Conservation (phyloP, 92 coral and sea anemone genomes). For the Meandrina meandrites region DNA sequence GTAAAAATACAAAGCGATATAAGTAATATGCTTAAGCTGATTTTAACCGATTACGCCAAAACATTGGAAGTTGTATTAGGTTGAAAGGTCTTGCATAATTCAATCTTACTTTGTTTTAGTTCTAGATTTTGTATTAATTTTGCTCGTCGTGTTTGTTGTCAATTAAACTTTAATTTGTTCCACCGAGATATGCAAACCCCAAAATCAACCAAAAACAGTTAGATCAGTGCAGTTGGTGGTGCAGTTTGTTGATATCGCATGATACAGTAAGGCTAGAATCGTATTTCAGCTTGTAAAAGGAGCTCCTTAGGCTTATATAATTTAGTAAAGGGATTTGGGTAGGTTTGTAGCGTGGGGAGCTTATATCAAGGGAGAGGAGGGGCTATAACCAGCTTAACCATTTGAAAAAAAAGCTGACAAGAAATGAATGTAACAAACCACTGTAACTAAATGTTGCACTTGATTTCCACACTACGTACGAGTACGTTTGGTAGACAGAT, state of each 20-base stretch:
- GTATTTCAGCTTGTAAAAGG: not conserved
- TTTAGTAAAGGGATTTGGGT: not conserved
- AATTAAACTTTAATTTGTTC: not conserved
- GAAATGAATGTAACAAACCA: not conserved
- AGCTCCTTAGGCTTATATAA: not conserved
- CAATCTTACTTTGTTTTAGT: not conserved
- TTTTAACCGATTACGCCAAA: not conserved
- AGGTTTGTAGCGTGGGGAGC: not conserved
- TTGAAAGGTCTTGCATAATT: not conserved
- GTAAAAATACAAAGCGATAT: not conserved
- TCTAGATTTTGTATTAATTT: not conserved
- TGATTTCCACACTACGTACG: too few relatives aligned
- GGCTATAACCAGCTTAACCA: not conserved
- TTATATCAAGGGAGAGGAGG: not conserved
- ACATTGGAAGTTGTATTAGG: not conserved
- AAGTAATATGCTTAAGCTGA: not conserved
- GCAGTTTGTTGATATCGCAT: not conserved
- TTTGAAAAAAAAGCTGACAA: not conserved
- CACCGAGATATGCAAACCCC: not conserved
- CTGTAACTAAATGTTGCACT: too few relatives aligned
- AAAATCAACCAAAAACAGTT: not conserved
- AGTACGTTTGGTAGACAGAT: not conserved
- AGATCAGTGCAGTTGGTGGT: not conserved
- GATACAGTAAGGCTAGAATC: not conserved
- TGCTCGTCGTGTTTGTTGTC: not conserved